Base-by-base conservation (phyloP, 1,140 invertebrate species). In the Drosophila ironensis region DNA sequence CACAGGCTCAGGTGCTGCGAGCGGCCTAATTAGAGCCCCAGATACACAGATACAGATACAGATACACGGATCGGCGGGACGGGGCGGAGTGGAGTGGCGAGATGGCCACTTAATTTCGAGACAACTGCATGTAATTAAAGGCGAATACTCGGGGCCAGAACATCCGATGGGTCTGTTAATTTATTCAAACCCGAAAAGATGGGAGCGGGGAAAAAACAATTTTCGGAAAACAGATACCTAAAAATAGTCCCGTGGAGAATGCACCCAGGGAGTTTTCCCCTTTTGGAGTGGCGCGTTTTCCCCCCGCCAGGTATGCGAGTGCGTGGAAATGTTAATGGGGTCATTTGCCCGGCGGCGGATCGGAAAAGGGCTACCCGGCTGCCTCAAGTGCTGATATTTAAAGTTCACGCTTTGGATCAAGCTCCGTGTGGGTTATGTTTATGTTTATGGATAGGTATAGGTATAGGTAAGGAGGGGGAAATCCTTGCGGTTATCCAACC, bases 301-400 rank as follows among this genome's bases (percentile, higher is more conserved):
- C 38, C 28, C 17, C 51, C 16, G 11, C 12, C 25, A 9, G 16
- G 4, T 27, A 16, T 14, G 22, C 17, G 35, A 35, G 33, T 44
- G 63, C 38, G 56, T 59, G 63, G 35, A 78, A 78, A 86, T 78
- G 74, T 84, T 84, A 84, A 84, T 84, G 73, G 64, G 80, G 69
- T 84, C 80, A 78, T 86, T 84, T 84, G 73, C 78, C 78, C 56
- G 50, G 38, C 40, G 41, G 35, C 59, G 42, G 41, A 54, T 70
- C 52, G 35, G 25, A 28, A 70, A 51, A 7, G 46, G 40, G 30
- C 45, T 28, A 14, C 9, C 38, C 33, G 27, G 38, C 27, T 33
- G 51, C 57, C 48, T 66, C 74, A 73, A 78, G 52, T 70, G 75
- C 51, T 72, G 78, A 63, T 52, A 48, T 77, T 76, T 77, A 63